phyloP scores from a whole-genome alignment of 2,888 invertebrate species.

The Microctonus brassicae region DNA sequence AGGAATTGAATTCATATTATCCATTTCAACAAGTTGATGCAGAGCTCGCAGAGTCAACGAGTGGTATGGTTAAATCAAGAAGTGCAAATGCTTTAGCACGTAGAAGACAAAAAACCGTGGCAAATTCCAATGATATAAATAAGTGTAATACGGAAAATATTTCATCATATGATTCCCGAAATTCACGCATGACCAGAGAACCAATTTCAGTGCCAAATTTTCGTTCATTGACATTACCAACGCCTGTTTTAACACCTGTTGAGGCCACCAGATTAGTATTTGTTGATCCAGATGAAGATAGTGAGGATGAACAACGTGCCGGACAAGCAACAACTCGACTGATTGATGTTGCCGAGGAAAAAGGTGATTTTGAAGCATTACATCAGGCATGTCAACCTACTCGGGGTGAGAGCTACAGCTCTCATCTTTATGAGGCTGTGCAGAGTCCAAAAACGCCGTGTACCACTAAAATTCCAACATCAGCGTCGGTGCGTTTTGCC shows the following conservation, averaged over 20 bases:
- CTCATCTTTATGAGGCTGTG: slow-evolving; percentile 73
- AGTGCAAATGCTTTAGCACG: slow-evolving; percentile 69
- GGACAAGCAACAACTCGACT: slow-evolving; percentile 65
- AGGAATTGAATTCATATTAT: slow-evolving; percentile 66
- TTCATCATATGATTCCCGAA: slow-evolving; percentile 22
- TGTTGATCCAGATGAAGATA: slow-evolving; percentile 78
- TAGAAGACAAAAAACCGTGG: slow-evolving; percentile 59
- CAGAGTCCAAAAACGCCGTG: slow-evolving; percentile 68
- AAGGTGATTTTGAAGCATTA: slow-evolving; percentile 69
- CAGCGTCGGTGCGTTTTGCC: slow-evolving; percentile 75
- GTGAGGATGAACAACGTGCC: slow-evolving; percentile 68
- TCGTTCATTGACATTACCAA: slow-evolving; percentile 75
- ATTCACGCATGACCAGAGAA: slow-evolving; percentile 73
- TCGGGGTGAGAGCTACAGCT: slow-evolving; percentile 73
- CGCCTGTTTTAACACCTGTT: slow-evolving; percentile 77
- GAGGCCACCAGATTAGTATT: slow-evolving; percentile 80
- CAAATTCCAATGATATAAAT: slow-evolving; percentile 46
- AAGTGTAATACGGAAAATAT: slow-evolving; percentile 37
- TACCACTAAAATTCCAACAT: slow-evolving; percentile 70
- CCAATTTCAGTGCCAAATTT: slow-evolving; percentile 84
- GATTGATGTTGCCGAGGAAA: slow-evolving; percentile 66
- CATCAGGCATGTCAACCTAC: slow-evolving; percentile 73
- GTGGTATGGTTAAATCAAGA: slow-evolving; percentile 70
- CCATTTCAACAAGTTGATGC: slow-evolving; percentile 69
- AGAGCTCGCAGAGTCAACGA: slow-evolving; percentile 63